Conservation (phyloP, 2,797 vertebrate species). For the Anguilla obscura region DNA sequence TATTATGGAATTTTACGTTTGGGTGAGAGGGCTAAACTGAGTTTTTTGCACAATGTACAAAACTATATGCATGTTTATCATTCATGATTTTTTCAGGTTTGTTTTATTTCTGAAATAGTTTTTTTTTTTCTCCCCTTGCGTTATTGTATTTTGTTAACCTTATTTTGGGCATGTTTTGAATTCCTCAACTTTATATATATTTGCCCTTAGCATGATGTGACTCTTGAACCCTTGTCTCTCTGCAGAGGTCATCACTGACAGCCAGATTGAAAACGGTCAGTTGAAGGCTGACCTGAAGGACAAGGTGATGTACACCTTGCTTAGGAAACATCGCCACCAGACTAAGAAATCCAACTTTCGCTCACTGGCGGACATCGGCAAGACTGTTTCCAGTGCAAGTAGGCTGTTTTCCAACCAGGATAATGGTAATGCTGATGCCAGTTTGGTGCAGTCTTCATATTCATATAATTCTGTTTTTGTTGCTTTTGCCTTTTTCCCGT, state of each 20-base stretch:
- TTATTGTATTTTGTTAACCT: neutral
- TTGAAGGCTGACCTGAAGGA: conserved; percentile 89
- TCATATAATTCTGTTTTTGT: conserved; percentile 13
- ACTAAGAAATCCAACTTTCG: conserved; percentile 99
- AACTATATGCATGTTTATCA: neutral
- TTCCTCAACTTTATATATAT: no score
- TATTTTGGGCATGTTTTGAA: no score
- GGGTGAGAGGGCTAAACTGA: neutral
- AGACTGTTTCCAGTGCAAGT: conserved; percentile 97
- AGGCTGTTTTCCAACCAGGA: conserved; percentile 92
- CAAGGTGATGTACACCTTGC: conserved; percentile 89
- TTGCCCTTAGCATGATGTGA: neutral
- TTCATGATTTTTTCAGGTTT: no score
- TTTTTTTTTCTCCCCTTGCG: neutral
- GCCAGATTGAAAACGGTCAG: conserved; percentile 86
- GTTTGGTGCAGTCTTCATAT: conserved; percentile 54
- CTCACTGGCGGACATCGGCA: conserved; percentile 96
- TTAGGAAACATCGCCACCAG: conserved; percentile 94
- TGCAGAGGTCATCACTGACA: conserved; percentile 89
- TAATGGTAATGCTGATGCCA: conserved; percentile 83
- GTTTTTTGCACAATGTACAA: neutral
- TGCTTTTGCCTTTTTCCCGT: conserved; percentile 7
- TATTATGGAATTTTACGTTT: neutral
- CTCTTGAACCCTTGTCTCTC: neutral
- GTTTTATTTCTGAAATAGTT: no score